Evolutionary conservation across 2,888 invertebrate species (phyloP), one percentile per base, ranked within the genome.

Genomic region (Eumacrocentrus americanus): DNA sequence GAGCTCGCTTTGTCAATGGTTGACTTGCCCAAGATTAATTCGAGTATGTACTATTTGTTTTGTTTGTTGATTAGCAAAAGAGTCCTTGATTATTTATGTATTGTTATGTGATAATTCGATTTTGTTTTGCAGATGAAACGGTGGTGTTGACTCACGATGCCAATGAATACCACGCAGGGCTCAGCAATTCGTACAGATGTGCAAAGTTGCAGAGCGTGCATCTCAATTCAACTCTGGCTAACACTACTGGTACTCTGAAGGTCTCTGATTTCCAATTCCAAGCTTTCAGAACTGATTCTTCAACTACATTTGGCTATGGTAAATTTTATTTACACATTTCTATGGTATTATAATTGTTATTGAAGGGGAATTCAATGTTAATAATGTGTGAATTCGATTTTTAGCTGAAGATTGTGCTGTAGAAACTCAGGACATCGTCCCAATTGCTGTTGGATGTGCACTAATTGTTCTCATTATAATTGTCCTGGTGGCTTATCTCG

Each of bases 381-480:
- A 16, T 34, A 46, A 56, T 9, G 25, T 57, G 12, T 50, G 22
- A 20, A 38, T 55, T 42, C 18, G 59, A 61, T 64, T 52, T 65
- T 60, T 81, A 91, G 91, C 88, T 1, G 83, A 87, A 73, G 90
- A 92, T 74, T 94, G 94, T 81, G 84, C 87, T 59, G 84, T 84
- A 35, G 88, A 89, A 72, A 89, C 91, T 3, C 88, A 92, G 12
- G 98, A 98, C 83, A 87, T 95, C 65, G 97, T 99, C 60, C 98
- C 98, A 20, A 97, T 99, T 77, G 95, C 94, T 18, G 98, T 99
- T 64, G 99, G 98, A 12, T 93, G 94, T 79, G 93, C 94, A 52
- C 85, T 99, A 60, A 94, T 92, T 64, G 92, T 88, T 52, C 86
- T 98, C 60, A 95, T 98, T 66, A 83, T 96, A 62, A 88, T 97